Base-by-base conservation (phyloP, 2,888 invertebrate species). In the Bombylius discolor region DNA sequence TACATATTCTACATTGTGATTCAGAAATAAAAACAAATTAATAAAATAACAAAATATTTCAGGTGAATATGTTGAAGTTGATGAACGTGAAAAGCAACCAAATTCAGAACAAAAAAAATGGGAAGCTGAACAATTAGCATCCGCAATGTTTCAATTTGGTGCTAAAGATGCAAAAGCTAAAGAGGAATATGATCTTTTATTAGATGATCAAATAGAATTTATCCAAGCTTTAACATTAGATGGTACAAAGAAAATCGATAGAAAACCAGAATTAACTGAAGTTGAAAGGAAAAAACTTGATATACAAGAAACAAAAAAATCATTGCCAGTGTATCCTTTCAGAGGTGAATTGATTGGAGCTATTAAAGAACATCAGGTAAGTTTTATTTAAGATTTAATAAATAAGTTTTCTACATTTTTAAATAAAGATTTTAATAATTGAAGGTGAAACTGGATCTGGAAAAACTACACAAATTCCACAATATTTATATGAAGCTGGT, bases 361-460 rank as follows among this genome's bases (percentile, higher is more conserved):
- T 12, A 89, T 99, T n/a, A 81, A 77, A 66, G 85, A 89, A 61
- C 87, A 91, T 74, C 91, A 92, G 76, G 81, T 83, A 66, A 58
- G 54, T 45, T 49, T 31, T 59, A 31, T 4, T 8, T 36, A 23
- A 42, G 11, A n/a, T 39, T 36, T 36, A 2, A 33, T 31, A 45
- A 13, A 47, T n/a, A 46, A 46, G 12, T 23, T 32, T 44, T 55
- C 42, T 55, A 52, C 51, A 56, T 59, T 55, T 56, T 59, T 59
- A 57, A 61, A 62, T 67, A 59, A 70, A 83, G 78, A 81, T 94
- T 61, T 76, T 98, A 33, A 97, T 98, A 64, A 91, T 98, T 59
- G 96, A 96, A 77, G 99, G 99, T 55, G 97, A 98, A 77, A 99
- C 98, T 7, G 99, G 99, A 0, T 96, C 95, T 12, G 98, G 98